Evolutionary conservation across 2,888 invertebrate species (phyloP).

Genomic region (Ptychoptera contaminata): DNA sequence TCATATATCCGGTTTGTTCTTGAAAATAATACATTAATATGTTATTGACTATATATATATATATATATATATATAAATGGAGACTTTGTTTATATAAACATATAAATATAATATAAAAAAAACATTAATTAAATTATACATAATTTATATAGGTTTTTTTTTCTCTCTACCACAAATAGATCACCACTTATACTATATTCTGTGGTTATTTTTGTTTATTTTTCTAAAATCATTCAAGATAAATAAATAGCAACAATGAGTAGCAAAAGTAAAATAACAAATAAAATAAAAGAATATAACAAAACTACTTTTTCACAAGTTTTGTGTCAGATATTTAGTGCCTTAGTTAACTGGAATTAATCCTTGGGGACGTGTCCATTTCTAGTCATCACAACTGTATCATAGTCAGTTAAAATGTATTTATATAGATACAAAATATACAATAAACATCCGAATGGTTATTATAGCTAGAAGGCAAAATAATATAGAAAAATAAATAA

Average conservation of each 20-base stretch:
- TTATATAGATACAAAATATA: no score
- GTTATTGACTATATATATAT: no score
- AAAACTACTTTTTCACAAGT: not conserved
- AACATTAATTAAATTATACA: not conserved
- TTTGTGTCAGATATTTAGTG: not conserved
- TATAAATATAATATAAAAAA: no score
- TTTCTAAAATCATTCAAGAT: not conserved
- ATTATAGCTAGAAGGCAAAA: not conserved
- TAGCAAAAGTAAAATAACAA: not conserved
- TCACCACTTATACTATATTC: not conserved
- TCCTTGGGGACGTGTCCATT: not conserved
- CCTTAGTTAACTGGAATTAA: not conserved
- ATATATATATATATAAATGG: no score
- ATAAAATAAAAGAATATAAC: not conserved
- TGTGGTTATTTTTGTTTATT: not conserved
- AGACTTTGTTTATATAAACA: no score
- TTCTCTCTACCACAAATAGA: not conserved
- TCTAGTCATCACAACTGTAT: not conserved
- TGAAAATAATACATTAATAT: no score
- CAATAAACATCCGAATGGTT: no score
- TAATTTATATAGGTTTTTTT: not conserved
- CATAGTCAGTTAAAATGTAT: not conserved
- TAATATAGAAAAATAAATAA: not conserved
- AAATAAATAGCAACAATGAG: not conserved
- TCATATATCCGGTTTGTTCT: no score